These are phyloP conservation scores for Anseranas semipalmata DNA, from an alignment of 2,113 vertebrate genomes.

Conservation along the genomic window DNA sequence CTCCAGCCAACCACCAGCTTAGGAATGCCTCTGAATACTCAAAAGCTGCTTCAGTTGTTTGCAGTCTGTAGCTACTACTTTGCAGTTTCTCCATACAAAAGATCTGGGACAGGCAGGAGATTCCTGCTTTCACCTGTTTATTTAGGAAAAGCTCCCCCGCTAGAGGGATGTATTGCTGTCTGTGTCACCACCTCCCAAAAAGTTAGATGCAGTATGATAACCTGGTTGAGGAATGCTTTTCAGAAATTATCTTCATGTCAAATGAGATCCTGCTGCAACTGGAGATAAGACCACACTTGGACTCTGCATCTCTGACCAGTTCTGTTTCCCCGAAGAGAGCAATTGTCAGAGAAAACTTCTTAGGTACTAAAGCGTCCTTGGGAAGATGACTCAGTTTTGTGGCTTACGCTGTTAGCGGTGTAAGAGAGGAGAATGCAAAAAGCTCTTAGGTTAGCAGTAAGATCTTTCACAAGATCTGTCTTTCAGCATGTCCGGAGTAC, in stretches of 20 bases:
- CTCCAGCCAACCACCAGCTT: not conserved
- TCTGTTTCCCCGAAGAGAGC: not conserved
- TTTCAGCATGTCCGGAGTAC: not conserved
- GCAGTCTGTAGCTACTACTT: not conserved
- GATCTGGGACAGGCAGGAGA: accelerated
- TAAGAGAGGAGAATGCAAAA: not conserved
- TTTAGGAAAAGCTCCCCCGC: not conserved
- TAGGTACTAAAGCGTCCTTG: not conserved
- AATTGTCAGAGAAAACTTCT: not conserved
- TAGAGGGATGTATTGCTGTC: not conserved
- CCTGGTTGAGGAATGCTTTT: not conserved
- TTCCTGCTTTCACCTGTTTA: not conserved
- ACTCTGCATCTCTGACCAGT: not conserved
- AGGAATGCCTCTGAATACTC: not conserved
- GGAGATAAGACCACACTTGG: accelerated
- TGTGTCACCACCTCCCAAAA: not conserved
- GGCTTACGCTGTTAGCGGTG: not conserved
- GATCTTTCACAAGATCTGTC: not conserved
- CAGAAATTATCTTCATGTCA: not conserved
- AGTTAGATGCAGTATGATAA: not conserved
- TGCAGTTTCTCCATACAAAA: not conserved
- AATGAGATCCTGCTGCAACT: not conserved
- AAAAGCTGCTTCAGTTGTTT: not conserved
- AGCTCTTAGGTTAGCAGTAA: not conserved
- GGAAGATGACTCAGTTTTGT: not conserved